Evolutionary conservation across 2,113 vertebrate species (phyloP).

Genomic region (Zosterops lateralis): DNA sequence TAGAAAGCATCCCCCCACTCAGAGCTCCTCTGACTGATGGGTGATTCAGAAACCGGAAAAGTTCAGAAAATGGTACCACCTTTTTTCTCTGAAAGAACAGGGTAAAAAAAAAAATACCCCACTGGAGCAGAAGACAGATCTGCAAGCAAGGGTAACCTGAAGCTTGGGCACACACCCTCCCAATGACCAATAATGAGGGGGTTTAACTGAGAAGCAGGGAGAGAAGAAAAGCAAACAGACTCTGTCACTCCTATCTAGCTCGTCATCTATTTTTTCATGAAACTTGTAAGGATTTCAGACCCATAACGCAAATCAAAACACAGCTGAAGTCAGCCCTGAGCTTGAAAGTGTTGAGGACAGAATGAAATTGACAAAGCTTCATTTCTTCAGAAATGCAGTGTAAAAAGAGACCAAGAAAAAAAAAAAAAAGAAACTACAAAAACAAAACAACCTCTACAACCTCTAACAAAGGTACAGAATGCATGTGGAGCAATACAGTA

Average conservation of each 20-base stretch:
- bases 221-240: neutral
- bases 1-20: neutral
- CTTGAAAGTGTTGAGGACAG: neutral
- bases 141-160: neutral
- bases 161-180: neutral
- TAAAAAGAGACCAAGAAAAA: neutral
- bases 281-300: neutral
- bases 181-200: neutral
- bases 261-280: neutral
- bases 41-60: no score
- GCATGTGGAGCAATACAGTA: neutral
- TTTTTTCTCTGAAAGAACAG: neutral
- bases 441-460: no score
- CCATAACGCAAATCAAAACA: neutral
- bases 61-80: neutral
- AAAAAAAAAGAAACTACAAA: neutral
- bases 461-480: neutral
- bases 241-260: neutral
- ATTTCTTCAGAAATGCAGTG: neutral
- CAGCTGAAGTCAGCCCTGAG: neutral
- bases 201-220: neutral
- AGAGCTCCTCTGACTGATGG: neutral
- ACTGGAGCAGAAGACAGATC: neutral
- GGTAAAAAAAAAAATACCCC: no score
- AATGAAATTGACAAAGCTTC: neutral